A percentile compares a stretch with the other conserved stretches of the same genome.
Conservation (phyloP, 2,797 vertebrate species). For the Halcyon leucocephala region DNA sequence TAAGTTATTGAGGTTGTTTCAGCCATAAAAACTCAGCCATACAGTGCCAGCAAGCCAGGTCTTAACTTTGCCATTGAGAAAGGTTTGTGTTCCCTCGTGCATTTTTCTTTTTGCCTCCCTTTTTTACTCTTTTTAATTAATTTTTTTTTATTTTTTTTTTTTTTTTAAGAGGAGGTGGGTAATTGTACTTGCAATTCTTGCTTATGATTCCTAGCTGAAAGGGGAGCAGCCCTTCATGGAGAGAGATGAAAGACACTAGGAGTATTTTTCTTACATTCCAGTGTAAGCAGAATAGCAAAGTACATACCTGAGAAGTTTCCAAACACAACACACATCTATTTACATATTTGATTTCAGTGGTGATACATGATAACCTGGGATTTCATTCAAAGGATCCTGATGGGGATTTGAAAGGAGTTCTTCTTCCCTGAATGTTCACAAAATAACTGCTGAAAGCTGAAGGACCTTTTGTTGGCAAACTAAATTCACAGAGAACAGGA, state of each 20-base stretch:
- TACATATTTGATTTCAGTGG: slow-evolving; percentile 75
- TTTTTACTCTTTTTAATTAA: background rate
- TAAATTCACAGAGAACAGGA: background rate
- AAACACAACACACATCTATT: slow-evolving; percentile 75
- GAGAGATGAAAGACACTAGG: slow-evolving; percentile 72
- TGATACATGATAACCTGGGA: slow-evolving; percentile 74
- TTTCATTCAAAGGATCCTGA: slow-evolving; percentile 71
- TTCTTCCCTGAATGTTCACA: slow-evolving; percentile 64
- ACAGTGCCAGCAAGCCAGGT: background rate
- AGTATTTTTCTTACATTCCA: slow-evolving; percentile 75
- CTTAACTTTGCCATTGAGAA: background rate
- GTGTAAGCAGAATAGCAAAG: slow-evolving; percentile 71
- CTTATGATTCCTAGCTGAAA: slow-evolving; percentile 64
- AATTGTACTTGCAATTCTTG: slow-evolving; percentile 19
- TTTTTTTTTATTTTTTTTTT: accelerated
- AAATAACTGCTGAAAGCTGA: slow-evolving; percentile 61
- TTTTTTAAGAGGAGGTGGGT: background rate
- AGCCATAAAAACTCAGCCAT: background rate
- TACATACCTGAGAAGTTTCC: slow-evolving; percentile 76
- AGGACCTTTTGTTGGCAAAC: slow-evolving; percentile 58
- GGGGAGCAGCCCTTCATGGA: slow-evolving; percentile 63
- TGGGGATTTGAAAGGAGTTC: slow-evolving; percentile 64
- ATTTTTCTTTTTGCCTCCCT: background rate
- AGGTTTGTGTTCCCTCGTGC: background rate
- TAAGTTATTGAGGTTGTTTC: background rate